A percentile compares a stretch with the other conserved stretches of the same genome.
phyloP scores from a whole-genome alignment of 2,888 invertebrate species.

The Volucella bombylans region DNA sequence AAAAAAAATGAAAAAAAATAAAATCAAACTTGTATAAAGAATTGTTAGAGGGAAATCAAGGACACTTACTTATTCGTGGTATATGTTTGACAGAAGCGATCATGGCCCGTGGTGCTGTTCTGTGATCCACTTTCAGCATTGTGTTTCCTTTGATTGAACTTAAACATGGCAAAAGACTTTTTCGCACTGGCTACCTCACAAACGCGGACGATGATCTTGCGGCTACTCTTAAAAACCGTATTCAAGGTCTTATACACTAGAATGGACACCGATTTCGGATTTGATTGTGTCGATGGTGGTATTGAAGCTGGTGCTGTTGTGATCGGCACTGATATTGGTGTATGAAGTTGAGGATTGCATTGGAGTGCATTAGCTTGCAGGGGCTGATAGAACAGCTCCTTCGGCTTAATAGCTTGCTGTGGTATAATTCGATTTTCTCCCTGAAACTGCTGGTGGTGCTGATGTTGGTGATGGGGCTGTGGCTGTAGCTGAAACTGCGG shows the following conservation, averaged over 20 bases:
- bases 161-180: constrained; percentile 87
- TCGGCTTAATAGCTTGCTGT: constrained; percentile 60
- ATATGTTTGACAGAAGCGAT: constrained; percentile 89
- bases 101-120: constrained; percentile 90
- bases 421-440: constrained; percentile 75
- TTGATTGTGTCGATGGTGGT: constrained; percentile 76
- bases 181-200: constrained; percentile 82
- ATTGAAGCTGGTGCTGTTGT: constrained; percentile 72
- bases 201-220: constrained; percentile 82
- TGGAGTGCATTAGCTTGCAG: constrained; percentile 68
- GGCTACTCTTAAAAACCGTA: constrained; percentile 82
- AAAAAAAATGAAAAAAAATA: constrained; percentile 1
- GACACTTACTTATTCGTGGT: constrained; percentile 82
- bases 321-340: constrained; percentile 62
- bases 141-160: constrained; percentile 83
- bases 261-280: constrained; percentile 82
- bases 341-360: constrained; percentile 64
- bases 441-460: constrained; percentile 80
- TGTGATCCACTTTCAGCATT: constrained; percentile 83
- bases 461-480: constrained; percentile 74
- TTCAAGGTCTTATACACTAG: constrained; percentile 82
- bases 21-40: neutral
- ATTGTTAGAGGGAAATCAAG: constrained; percentile 24
- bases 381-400: constrained; percentile 73
- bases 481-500: constrained; percentile 79